Evolutionary conservation across 2,888 invertebrate species (phyloP).

Genomic region (Rapana venosa): DNA sequence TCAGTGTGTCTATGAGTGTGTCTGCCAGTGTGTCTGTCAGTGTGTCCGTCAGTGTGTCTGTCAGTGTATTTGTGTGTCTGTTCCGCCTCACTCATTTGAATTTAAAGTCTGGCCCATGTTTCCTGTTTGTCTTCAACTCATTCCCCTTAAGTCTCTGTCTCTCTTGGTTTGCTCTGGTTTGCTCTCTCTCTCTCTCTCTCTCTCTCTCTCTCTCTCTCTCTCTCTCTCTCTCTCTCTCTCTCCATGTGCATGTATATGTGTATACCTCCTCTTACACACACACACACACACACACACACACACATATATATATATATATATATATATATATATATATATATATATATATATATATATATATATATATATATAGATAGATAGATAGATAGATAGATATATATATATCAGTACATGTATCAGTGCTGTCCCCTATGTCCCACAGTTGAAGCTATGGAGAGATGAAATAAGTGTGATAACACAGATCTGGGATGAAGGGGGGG

Average conservation of each 20-base stretch:
- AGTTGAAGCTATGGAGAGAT: not conserved
- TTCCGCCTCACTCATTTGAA: too few species aligned
- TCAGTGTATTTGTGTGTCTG: too few species aligned
- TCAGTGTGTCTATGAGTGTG: too few species aligned
- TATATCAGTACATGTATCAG: too few species aligned
- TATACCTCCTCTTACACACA: not conserved
- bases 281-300: constrained; percentile 20
- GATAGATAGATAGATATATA: too few species aligned
- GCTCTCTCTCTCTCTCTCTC: constrained; percentile 41
- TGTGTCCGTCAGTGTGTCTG: too few species aligned
- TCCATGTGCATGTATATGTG: not conserved
- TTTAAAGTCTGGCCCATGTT: not conserved
- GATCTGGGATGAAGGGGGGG: not conserved
- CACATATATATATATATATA: constrained; percentile 4
- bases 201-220: constrained; percentile 38
- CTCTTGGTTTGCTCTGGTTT: not conserved
- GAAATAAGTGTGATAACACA: not conserved
- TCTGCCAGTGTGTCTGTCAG: too few species aligned
- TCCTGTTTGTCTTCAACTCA: not conserved
- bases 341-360: not conserved
- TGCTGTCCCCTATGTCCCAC: not conserved
- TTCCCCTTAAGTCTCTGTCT: not conserved
- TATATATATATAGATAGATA: too few species aligned
- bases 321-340: constrained; percentile 12
- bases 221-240: constrained; percentile 29